Percentiles rank a stretch among this genome's conserved stretches.
phyloP scores from a whole-genome alignment of 2,797 vertebrate genomes.

The Hydrocynus forskahlii region DNA sequence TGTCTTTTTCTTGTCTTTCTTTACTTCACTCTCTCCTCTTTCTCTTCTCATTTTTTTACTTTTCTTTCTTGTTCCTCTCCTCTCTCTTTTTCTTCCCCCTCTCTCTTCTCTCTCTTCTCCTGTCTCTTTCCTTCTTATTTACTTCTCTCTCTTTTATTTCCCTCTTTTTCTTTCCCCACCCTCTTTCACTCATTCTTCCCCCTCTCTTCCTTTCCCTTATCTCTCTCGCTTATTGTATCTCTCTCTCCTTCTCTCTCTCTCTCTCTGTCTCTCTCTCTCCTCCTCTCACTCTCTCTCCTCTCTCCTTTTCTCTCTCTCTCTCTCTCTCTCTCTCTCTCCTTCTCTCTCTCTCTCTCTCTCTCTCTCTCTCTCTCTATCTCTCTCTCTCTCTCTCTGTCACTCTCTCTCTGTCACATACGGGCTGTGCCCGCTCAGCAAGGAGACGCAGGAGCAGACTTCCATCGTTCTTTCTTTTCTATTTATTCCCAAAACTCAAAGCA shows the following conservation, averaged over 20 bases:
- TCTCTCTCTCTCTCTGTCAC: not conserved
- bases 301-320: not conserved
- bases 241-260: not conserved
- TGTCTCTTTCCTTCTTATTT: conserved; percentile 52
- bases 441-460: too few species aligned
- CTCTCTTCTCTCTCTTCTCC: not conserved
- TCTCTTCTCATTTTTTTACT: conserved; percentile 19
- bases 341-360: not conserved
- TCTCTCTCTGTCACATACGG: too few species aligned
- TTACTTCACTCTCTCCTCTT: conserved; percentile 23
- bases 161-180: conserved; percentile 10
- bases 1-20: not conserved
- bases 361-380: not conserved
- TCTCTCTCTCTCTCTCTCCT: not conserved
- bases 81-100: not conserved
- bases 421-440: too few species aligned
- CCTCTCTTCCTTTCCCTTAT: conserved; percentile 50
- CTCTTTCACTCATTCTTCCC: too few species aligned
- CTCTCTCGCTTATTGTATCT: not conserved
- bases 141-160: conserved; percentile 31
- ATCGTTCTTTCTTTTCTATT: too few species aligned
- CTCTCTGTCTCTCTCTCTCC: conserved; percentile 7
- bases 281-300: not conserved
- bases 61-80: not conserved
- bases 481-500: too few species aligned